Evolutionary conservation across 64 coral and sea anemone genomes (phyloP), one percentile per base, ranked within the genome.

Genomic region (Dendronephthya gigantea): DNA sequence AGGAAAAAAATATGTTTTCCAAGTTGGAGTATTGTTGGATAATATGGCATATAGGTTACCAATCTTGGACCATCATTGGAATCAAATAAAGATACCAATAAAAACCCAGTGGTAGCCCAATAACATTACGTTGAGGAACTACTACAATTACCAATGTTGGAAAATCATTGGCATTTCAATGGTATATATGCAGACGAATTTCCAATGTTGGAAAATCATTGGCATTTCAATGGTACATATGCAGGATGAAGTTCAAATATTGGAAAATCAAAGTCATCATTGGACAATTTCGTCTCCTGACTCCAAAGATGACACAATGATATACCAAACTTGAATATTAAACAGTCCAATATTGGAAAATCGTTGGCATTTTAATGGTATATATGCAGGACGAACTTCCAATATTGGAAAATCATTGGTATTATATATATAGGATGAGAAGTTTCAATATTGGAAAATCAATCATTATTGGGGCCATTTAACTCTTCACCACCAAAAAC

Each of bases 361-460:
- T 66, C 58, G 22, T 66, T n/a, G 58, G 58, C 14, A 66, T 66
- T 66, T 66, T 15, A 66, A 66, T 66, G 58, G 58, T 7, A 66
- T 66, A 30, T 66, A 66, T 66, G 2, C 19, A 66, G 22, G 6
- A 15, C 22, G 29, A 66, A 66, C 6, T 66, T 66, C 58, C 58
- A 66, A 66, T 66, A 66, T 66, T 66, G 58, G 58, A 66, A 66
- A 66, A 66, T 66, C 58, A 66, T n/a, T n/a, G n/a, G n/a, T n/a
- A n/a, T n/a, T n/a, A n/a, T n/a, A n/a, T n/a, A n/a, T n/a, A n/a
- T n/a, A n/a, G n/a, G n/a, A n/a, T n/a, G n/a, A n/a, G n/a, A n/a
- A n/a, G n/a, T n/a, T n/a, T n/a, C n/a, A n/a, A n/a, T n/a, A n/a
- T n/a, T n/a, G n/a, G n/a, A n/a, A n/a, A n/a, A n/a, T n/a, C n/a